These are phyloP conservation scores for Diabrotica balteata DNA, from an alignment of 2,888 invertebrate genomes.

Conservation along the genomic window DNA sequence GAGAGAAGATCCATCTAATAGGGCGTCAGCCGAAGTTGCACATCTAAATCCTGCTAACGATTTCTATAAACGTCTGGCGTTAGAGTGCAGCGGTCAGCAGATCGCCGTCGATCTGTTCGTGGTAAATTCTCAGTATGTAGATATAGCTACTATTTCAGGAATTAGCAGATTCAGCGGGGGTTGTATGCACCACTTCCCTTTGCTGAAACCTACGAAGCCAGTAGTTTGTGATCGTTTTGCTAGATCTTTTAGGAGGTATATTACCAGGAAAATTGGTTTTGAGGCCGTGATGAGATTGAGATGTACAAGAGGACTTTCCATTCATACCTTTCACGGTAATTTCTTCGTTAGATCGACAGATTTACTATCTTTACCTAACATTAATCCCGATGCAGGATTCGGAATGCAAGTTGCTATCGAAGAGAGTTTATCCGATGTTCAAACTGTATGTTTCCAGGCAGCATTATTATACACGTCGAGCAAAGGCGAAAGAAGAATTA, in stretches of 20 bases:
- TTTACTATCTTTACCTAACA: conserved; percentile 92
- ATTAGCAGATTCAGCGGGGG: conserved; percentile 93
- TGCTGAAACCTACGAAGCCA: conserved; percentile 77
- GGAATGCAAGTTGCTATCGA: conserved; percentile 98
- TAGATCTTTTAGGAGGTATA: conserved; percentile 82
- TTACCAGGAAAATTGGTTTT: conserved; percentile 96
- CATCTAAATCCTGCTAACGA: conserved; percentile 95
- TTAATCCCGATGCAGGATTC: conserved; percentile 97
- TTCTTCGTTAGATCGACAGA: conserved; percentile 99
- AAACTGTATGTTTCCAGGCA: conserved; percentile 95
- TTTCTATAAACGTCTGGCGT: conserved; percentile 94
- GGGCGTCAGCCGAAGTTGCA: conserved; percentile 81
- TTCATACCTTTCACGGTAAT: conserved; percentile 99
- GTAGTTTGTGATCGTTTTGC: conserved; percentile 78
- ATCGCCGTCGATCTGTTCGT: conserved; percentile 95
- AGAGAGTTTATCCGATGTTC: conserved; percentile 84
- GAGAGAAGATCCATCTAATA: conserved; percentile 88
- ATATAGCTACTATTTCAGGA: conserved; percentile 92
- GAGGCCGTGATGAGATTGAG: conserved; percentile 98
- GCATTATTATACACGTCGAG: conserved; percentile 96
- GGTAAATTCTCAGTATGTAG: conserved; percentile 90
- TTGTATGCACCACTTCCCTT: conserved; percentile 89
- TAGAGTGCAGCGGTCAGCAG: conserved; percentile 97
- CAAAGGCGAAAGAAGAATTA: conserved; percentile 91
- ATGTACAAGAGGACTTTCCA: conserved; percentile 90